Base-by-base conservation (phyloP, 2,113 vertebrate species). In the Phaethornis superciliosus region DNA sequence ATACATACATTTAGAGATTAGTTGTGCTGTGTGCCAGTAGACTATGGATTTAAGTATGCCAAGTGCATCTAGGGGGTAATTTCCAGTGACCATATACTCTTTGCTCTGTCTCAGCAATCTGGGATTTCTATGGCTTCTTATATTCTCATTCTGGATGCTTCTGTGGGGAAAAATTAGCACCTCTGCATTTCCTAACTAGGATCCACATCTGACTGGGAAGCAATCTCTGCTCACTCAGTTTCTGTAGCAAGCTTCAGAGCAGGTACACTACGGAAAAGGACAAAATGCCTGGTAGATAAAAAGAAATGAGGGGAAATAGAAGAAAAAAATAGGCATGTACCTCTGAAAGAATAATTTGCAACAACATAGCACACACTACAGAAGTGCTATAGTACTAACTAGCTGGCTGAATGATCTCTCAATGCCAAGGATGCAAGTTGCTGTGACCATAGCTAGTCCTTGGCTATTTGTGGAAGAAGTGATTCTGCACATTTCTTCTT, bases 241-340 rank as follows among this genome's bases (percentile, higher is more conserved):
- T 70, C 35, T 54, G 9, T 4, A 46, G 72, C 56, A 84, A 56
- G 7, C 13, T 64, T 78, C 22, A 17, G 44, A 33, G 19, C 2
- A 63, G 51, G 37, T 55, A n/a, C 15, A 14, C 15, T n/a, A 33
- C 78, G 23, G 15, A 74, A 78, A 76, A 63, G 8, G 14, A 63
- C 2, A 51, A 82, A 76, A 89, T 8, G 8, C 81, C 56, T 6
- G 68, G 7, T 15, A 81, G 44, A 40, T 22, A 22, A 72, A 30
- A 58, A 60, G 46, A 60, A 70, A 32, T 37, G 19, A 75, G 42
- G 51, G 54, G 20, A 47, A 60, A 62, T 3, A 85, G 32, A 59
- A 65, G 30, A 19, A 74, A 46, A 59, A 59, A 74, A 20, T 13
- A 10, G 7, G 4, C 0, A 0, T 24, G 2, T 6, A 4, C 15